Evolutionary conservation across 2,113 vertebrate species (phyloP), one percentile per base, ranked within the genome.

Genomic region (Etheostoma cragini): DNA sequence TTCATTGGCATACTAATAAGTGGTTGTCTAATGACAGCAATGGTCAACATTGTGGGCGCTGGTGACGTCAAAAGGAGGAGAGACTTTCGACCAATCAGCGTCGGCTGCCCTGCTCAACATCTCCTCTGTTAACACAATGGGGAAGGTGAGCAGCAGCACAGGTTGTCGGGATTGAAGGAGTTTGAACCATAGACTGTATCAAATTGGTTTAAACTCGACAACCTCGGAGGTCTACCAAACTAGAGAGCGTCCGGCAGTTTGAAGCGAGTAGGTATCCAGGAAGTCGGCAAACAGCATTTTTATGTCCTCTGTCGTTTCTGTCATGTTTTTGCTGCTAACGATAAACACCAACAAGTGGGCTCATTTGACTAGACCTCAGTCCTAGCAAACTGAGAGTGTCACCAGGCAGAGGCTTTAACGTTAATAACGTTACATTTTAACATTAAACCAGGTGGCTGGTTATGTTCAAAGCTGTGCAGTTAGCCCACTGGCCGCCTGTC

Each of bases 41-140:
- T 0, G 42, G 38, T 35, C 70, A 54, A 11, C 26, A 22, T 0
- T 64, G 68, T 45, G 64, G 15, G 26, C 47, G 13, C 45, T 19
- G 2, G 7, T 92, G 88, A 93, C 93, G 90, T 93, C 58, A 24
- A 54, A 75, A 91, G 88, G 87, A 91, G 82, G 89, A 90, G 87
- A 90, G 87, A 75, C 84, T 81, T 77, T 77, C 14, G 38, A 61
- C 92, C 91, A 94, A 92, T 94, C 83, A 84, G 85, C 72, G 52
- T 4, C 56, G 1, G 33, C 66, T 5, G 8, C 21, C 7, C n/a
- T 2, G 78, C 66, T 87, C 81, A 71, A 83, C 87, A 11, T 50
- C 53, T 61, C 52, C 64, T 56, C 50, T 75, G 83, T 85, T 67
- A 72, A 66, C 47, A 60, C 45, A 13, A 80, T 84, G 86, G 68